Conservation (phyloP, 1,140 invertebrate species). For the Temnothorax curvispinosus region DNA sequence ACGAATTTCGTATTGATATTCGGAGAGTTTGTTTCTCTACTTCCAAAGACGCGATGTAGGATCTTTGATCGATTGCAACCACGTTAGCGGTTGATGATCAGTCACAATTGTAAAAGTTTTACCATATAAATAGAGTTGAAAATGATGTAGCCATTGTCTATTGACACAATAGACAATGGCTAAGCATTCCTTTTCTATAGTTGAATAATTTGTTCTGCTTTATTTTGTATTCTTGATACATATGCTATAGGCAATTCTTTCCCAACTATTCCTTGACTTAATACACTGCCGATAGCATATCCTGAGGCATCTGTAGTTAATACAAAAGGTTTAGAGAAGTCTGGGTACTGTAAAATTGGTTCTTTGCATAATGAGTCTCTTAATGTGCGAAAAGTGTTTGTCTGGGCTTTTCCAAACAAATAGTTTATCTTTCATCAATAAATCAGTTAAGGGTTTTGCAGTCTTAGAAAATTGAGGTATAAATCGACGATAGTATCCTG, state of each 20-base stretch:
- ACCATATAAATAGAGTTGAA: background rate
- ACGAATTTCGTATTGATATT: background rate
- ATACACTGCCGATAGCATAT: background rate
- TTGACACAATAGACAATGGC: background rate
- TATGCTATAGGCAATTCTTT: background rate
- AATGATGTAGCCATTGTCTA: too few species aligned
- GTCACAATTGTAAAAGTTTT: background rate
- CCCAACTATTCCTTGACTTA: background rate
- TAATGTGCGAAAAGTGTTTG: background rate
- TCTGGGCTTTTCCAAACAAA: background rate
- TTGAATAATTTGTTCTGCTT: background rate
- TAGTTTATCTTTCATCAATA: too few species aligned
- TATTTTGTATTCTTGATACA: background rate
- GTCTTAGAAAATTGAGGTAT: too few species aligned
- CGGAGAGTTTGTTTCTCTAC: background rate
- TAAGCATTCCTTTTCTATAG: background rate
- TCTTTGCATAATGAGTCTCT: background rate
- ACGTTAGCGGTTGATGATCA: background rate
- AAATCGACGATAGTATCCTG: too few species aligned
- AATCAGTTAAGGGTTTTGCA: too few species aligned
- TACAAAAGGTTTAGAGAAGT: background rate
- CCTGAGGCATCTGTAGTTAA: background rate
- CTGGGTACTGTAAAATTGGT: background rate
- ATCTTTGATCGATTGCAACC: background rate
- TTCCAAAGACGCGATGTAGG: background rate